A percentile compares a stretch with the other conserved stretches of the same genome.
These are phyloP conservation scores for Spongia lamella DNA, from an alignment of 37 sponge, comb jelly and placozoan species.

Conservation along the genomic window DNA sequence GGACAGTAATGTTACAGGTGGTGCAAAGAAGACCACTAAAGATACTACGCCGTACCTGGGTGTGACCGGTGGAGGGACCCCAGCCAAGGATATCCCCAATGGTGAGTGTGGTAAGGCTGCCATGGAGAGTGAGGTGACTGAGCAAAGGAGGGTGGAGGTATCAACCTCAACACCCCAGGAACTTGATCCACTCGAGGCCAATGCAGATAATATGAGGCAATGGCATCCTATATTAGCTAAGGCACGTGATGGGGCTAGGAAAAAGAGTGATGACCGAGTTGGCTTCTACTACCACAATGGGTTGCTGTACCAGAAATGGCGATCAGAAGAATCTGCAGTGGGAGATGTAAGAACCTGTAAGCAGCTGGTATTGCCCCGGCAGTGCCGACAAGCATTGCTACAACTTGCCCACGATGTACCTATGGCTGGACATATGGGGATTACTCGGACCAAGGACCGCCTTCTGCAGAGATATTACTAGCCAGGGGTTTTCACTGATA, in stretches of 20 bases:
- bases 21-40: too few relatives aligned
- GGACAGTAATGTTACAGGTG: too few relatives aligned
- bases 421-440: conserved; percentile 8
- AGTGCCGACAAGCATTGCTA: conserved; percentile 2
- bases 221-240: not conserved
- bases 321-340: not conserved
- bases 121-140: too few relatives aligned
- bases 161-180: too few relatives aligned
- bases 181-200: too few relatives aligned
- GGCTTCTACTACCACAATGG: not conserved
- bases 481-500: not conserved
- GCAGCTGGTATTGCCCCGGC: not conserved
- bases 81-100: too few relatives aligned
- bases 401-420: conserved; percentile 9
- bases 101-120: too few relatives aligned
- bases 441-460: conserved; percentile 1
- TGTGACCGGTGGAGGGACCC: too few relatives aligned
- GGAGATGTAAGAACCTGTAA: not conserved
- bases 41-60: too few relatives aligned
- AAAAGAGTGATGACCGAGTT: not conserved
- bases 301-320: not conserved
- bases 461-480: conserved; percentile 1
- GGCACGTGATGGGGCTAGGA: not conserved
- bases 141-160: too few relatives aligned
- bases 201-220: not conserved